Evolutionary conservation across 1,140 invertebrate genomes (phyloP).

Genomic region (Oncopeltus fasciatus): DNA sequence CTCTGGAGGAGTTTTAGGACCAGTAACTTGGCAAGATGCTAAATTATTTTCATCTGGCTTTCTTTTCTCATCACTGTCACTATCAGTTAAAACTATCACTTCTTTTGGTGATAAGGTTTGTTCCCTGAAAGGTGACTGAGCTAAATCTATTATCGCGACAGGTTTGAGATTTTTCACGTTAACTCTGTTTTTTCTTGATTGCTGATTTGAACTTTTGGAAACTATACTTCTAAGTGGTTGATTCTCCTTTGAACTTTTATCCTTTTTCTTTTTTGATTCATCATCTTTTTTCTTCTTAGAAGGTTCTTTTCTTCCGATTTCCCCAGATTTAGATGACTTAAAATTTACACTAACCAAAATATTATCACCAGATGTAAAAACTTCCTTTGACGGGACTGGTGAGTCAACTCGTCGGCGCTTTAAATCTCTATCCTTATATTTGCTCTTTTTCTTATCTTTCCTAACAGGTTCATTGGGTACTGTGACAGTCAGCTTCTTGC

Average conservation of each 20-base stretch:
- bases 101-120: conserved; percentile 61
- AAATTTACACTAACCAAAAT: conserved; percentile 84
- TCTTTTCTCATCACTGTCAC: conserved; percentile 41
- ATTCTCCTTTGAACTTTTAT: conserved; percentile 29
- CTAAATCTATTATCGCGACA: conserved; percentile 70
- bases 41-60: conserved; percentile 13
- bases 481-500: conserved; percentile 38
- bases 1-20: conserved; percentile 60
- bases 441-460: conserved; percentile 37
- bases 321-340: conserved; percentile 32
- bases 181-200: conserved; percentile 14
- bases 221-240: conserved; percentile 34
- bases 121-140: conserved; percentile 67
- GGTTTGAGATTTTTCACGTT: conserved; percentile 37
- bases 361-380: conserved; percentile 80
- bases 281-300: conserved; percentile 32
- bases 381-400: conserved; percentile 63
- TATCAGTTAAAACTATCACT: conserved; percentile 63
- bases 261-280: conserved; percentile 33
- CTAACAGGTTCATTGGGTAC: conserved; percentile 38
- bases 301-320: conserved; percentile 9
- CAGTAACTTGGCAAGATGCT: conserved; percentile 27
- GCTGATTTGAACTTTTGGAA: conserved; percentile 12
- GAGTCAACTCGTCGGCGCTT: conserved; percentile 36
- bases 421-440: conserved; percentile 30